A percentile compares a stretch with the other conserved stretches of the same genome.
These are phyloP conservation scores for Batillaria attramentaria DNA, from an alignment of 1,140 invertebrate species.

Conservation along the genomic window DNA sequence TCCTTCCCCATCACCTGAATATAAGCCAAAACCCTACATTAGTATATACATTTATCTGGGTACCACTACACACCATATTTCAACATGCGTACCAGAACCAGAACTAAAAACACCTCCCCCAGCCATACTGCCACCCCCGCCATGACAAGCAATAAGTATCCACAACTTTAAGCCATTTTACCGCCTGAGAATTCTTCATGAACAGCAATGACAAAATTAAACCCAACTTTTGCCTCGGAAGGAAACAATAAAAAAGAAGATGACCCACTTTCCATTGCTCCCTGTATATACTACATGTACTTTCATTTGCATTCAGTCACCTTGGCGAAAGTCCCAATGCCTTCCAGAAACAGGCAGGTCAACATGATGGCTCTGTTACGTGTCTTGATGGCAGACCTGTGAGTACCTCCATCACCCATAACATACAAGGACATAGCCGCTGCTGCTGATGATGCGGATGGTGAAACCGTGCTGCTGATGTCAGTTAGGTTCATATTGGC, in stretches of 20 bases:
- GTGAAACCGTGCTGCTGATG: background rate
- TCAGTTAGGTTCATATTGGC: conserved; percentile 55
- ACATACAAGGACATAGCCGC: conserved; percentile 28
- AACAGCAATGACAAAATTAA: too few species aligned
- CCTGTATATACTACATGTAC: too few species aligned
- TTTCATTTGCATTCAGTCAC: too few species aligned
- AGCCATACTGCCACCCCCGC: too few species aligned
- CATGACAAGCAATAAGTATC: too few species aligned
- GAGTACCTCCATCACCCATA: background rate
- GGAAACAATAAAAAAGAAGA: too few species aligned
- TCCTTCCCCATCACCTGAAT: conserved; percentile 50
- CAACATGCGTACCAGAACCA: too few species aligned
- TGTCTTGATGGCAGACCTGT: conserved; percentile 25
- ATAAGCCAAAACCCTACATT: background rate
- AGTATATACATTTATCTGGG: background rate
- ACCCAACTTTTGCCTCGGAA: too few species aligned
- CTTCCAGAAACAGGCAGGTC: conserved; percentile 59
- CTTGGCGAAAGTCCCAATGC: conserved; percentile 58
- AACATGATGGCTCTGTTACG: conserved; percentile 56
- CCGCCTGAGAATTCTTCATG: too few species aligned
- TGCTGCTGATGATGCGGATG: conserved; percentile 22
- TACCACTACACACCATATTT: background rate
- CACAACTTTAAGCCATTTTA: too few species aligned
- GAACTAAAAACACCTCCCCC: too few species aligned
- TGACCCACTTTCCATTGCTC: too few species aligned